Percentiles rank a stretch among this genome's conserved stretches.
Evolutionary conservation across 92 coral and sea anemone species (phyloP).

Genomic region (Epizoanthus rinbou): DNA sequence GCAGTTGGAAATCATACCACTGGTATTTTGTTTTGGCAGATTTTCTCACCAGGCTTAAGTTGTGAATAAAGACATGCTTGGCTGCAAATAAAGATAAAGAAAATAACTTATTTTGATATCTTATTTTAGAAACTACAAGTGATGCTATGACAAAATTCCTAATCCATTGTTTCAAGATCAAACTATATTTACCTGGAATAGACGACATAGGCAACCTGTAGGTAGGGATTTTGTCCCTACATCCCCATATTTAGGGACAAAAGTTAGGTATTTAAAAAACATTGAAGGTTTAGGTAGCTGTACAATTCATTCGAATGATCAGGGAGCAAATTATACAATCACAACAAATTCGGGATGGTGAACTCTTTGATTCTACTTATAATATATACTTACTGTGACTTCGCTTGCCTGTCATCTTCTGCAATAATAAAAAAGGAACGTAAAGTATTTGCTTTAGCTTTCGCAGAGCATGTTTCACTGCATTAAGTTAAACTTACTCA

Average conservation of each 20-base stretch:
- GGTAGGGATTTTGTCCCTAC: conserved; percentile 4
- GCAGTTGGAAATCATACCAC: conserved; percentile 11
- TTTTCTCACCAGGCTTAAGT: conserved; percentile 1
- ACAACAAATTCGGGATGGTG: too few species aligned
- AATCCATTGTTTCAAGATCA: neutral
- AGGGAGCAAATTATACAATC: too few species aligned
- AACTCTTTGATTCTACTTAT: too few species aligned
- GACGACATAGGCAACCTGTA: conserved; percentile 1
- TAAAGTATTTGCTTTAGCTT: neutral
- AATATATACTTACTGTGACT: too few species aligned
- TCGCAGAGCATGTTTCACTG: conserved; percentile 8
- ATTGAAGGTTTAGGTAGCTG: too few species aligned
- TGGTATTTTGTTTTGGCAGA: conserved; percentile 5
- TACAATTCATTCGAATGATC: too few species aligned
- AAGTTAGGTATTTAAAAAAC: too few species aligned
- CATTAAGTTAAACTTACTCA: conserved; percentile 7
- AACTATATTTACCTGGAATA: conserved; percentile 10
- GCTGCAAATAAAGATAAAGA: conserved; percentile 9
- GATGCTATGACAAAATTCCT: conserved; percentile 1
- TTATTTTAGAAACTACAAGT: neutral
- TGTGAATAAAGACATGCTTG: neutral
- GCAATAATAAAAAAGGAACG: too few species aligned
- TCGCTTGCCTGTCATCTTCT: too few species aligned
- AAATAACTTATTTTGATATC: neutral
- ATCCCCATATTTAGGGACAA: too few species aligned